A percentile compares a stretch with the other conserved stretches of the same genome.
Evolutionary conservation across 2,888 invertebrate species (phyloP).

Genomic region (Amphiduros pacificus): DNA sequence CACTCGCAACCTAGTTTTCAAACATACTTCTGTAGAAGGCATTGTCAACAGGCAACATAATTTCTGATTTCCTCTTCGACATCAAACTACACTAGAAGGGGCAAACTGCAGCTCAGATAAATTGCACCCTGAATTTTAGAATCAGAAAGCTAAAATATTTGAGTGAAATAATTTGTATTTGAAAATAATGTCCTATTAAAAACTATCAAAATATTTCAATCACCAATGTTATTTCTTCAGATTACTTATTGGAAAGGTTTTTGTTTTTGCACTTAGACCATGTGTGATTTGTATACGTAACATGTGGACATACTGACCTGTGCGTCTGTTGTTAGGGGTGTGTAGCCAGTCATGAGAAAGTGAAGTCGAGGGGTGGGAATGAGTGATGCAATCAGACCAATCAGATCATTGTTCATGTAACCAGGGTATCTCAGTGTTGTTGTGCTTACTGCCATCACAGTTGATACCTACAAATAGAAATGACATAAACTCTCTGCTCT

Average conservation of each 20-base stretch:
- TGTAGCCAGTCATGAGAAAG: constrained; percentile 95
- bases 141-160: neutral
- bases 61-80: no score
- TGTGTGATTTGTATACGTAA: neutral
- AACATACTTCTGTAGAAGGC: no score
- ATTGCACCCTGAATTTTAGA: neutral
- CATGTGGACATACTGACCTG: constrained; percentile 54
- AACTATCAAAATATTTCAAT: neutral
- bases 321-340: constrained; percentile 89
- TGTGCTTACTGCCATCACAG: constrained; percentile 98
- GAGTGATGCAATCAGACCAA: constrained; percentile 89
- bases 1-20: constrained; percentile 60
- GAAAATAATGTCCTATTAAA: neutral
- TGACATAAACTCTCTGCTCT: no score
- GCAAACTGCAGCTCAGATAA: no score
- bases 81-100: no score
- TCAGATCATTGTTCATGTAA: constrained; percentile 97
- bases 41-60: no score
- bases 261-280: no score
- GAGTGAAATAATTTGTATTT: neutral
- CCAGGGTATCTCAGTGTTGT: constrained; percentile 92
- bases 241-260: no score
- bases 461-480: constrained; percentile 71
- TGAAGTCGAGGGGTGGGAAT: constrained; percentile 97
- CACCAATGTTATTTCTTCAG: no score